Evolutionary conservation across 2,888 invertebrate species (phyloP), one percentile per base, ranked within the genome.

Genomic region (Leptopterna dolabrata): DNA sequence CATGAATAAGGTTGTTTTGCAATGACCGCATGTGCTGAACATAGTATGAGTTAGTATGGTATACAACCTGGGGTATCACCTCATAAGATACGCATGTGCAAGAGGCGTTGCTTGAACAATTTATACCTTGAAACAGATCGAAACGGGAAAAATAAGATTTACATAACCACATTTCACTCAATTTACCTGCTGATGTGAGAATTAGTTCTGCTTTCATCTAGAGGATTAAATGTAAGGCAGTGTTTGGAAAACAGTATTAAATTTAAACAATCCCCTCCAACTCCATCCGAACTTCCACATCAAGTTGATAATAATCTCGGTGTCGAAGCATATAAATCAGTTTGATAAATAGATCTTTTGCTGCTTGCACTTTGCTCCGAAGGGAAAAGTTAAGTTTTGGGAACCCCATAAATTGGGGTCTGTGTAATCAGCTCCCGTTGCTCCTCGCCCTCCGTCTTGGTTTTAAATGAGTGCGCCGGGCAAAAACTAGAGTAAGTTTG

Each of bases 261-360:
- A 73, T 73, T 73, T 73, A 73, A 2, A 41, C 73, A 73, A 36
- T 19, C 19, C 19, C 73, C 73, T n/a, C 19, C 41, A 3, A 7
- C 73, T 73, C 19, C 73, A 36, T 73, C 19, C 73, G 41, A 78
- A 78, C 78, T 78, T 78, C 43, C 45, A 27, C 45, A 45, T 78
- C 78, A 47, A 78, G 45, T 78, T 78, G 78, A 78, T 78, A 45
- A 78, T 78, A 78, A 78, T 78, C 78, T 78, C 78, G 29, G 78
- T 78, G 47, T 78, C 78, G 78, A 78, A 45, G 78, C 78, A 43
- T 78, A 45, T 78, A 78, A 78, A 78, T 78, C 78, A 78, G 13
- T 24, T 41, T 78, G 78, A 78, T 78, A 78, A 24, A 78, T 78
- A 78, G 78, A 45, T 78, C 78, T 30, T 73, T 41, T 30, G 73